Base-by-base conservation (phyloP, 2,113 vertebrate genomes). In the Cichladusa arquata region DNA sequence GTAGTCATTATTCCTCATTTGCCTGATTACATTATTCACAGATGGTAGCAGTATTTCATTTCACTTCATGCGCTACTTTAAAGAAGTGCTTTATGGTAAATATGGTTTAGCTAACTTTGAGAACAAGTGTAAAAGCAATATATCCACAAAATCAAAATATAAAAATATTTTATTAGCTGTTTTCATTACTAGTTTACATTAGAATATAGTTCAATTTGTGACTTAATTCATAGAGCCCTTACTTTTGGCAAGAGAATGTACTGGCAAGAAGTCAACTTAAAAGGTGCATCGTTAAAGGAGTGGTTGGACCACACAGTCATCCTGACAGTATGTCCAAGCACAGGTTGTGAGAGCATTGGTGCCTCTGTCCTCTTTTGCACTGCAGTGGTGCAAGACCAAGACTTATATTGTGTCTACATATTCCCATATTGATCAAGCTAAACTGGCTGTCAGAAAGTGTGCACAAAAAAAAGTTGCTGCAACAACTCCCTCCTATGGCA, bases 11-110 rank as follows among this genome's bases (percentile, higher is more conserved):
- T 93, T 95, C 64, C 86, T 92, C 64, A 90, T 95, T 94, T 95
- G 88, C 80, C 67, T 93, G 92, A 95, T 97, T 92, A 81, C 88
- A 92, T 97, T 93, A 86, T 86, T 93, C 86, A 81, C 95, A 96
- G 94, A 97, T 96, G 94, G 84, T 81, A 83, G 54, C 54, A 81
- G 57, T 24, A n/a, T 92, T 92, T 86, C 56, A 56, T 85, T 94
- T 94, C 66, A 89, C 70, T 86, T 74, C 57, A 22, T 81, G 31
- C 53, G 45, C 83, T 61, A 60, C 38, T 93, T 76, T 73, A 74
- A 85, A 91, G 47, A 8, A 60, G 33, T 31, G 23, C 36, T 88
- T 91, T 45, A 73, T 87, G 58, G 42, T 70, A 90, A 84, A 57
- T 60, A 84, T 1, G 5, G 26, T 78, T 87, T 81, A 79, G 86